Percentiles rank a stretch among this genome's conserved stretches.
phyloP scores from a whole-genome alignment of 1,140 invertebrate genomes.

The Gerris buenoi region DNA sequence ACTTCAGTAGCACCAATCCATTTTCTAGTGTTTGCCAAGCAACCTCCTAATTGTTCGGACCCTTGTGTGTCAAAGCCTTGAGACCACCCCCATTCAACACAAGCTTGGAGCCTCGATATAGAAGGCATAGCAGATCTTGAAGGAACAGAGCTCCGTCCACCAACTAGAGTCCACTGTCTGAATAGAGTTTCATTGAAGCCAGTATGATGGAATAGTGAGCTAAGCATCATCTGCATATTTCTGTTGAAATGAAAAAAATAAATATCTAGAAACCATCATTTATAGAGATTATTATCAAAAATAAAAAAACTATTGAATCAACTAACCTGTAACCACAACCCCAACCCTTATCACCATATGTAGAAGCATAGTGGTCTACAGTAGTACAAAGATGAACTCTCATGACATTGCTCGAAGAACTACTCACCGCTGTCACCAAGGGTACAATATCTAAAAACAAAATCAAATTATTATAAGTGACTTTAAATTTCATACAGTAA shows the following conservation, averaged over 20 bases:
- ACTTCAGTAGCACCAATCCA: constrained; percentile 86
- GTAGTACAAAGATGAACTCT: constrained; percentile 56
- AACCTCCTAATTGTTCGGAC: constrained; percentile 65
- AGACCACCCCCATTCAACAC: constrained; percentile 76
- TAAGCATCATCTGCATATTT: constrained; percentile 81
- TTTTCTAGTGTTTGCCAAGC: constrained; percentile 67
- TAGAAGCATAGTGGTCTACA: constrained; percentile 71
- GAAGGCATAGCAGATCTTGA: constrained; percentile 56
- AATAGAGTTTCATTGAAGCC: constrained; percentile 55
- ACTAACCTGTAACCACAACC: constrained; percentile 59
- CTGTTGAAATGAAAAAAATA: constrained; percentile 34
- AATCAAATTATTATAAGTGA: too few relatives aligned
- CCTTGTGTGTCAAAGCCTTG: constrained; percentile 73
- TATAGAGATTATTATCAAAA: background rate
- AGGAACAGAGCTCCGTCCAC: constrained; percentile 30
- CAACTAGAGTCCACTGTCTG: constrained; percentile 25
- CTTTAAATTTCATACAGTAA: too few relatives aligned
- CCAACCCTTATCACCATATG: constrained; percentile 77
- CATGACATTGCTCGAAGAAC: constrained; percentile 47
- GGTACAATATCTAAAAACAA: constrained; percentile 52
- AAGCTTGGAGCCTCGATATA: constrained; percentile 62
- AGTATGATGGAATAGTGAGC: constrained; percentile 56
- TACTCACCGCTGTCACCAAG: constrained; percentile 50
- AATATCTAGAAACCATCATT: background rate
- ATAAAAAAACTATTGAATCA: background rate